Percentiles rank a stretch among this genome's conserved stretches.
These are phyloP conservation scores for Amphiprion clarkii DNA, from an alignment of 2,797 vertebrate species.

Conservation along the genomic window DNA sequence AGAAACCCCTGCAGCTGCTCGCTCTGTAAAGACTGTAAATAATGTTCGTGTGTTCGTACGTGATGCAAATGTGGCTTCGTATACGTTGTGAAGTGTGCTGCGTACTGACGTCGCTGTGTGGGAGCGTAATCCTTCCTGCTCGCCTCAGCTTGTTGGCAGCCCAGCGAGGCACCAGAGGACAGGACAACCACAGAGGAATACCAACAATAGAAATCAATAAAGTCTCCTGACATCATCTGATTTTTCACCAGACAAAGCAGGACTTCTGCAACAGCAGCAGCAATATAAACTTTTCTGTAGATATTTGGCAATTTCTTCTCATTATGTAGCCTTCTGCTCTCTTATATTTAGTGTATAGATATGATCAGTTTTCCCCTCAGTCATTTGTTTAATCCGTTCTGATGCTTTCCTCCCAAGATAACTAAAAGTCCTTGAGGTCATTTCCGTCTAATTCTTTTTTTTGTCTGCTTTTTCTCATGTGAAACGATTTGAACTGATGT, in stretches of 20 bases:
- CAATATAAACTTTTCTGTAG: conserved; percentile 22
- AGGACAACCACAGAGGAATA: conserved; percentile 50
- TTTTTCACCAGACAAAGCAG: conserved; percentile 64
- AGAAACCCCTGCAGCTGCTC: conserved; percentile 44
- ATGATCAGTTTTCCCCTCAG: background rate
- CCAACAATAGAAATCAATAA: conserved; percentile 67
- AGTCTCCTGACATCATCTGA: conserved; percentile 61
- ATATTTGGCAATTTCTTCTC: background rate
- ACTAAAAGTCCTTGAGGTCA: background rate
- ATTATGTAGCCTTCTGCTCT: conserved; percentile 25
- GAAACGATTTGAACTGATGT: background rate
- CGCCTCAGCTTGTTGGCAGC: conserved; percentile 28
- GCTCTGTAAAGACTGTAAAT: conserved; percentile 34
- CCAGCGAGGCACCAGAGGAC: conserved; percentile 38
- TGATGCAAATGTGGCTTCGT: conserved; percentile 14
- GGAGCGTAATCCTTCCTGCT: conserved; percentile 19
- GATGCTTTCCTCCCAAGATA: background rate
- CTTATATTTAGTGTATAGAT: conserved; percentile 5
- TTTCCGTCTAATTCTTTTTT: conserved; percentile 15
- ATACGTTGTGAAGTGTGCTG: conserved; percentile 2
- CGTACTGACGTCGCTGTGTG: conserved; percentile 14
- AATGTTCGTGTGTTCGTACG: conserved; percentile 12
- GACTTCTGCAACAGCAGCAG: conserved; percentile 22
- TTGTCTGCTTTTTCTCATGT: conserved; percentile 14
- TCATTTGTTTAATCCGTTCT: conserved; percentile 15